Base-by-base conservation (phyloP, 2,888 invertebrate species). In the Actias luna region DNA sequence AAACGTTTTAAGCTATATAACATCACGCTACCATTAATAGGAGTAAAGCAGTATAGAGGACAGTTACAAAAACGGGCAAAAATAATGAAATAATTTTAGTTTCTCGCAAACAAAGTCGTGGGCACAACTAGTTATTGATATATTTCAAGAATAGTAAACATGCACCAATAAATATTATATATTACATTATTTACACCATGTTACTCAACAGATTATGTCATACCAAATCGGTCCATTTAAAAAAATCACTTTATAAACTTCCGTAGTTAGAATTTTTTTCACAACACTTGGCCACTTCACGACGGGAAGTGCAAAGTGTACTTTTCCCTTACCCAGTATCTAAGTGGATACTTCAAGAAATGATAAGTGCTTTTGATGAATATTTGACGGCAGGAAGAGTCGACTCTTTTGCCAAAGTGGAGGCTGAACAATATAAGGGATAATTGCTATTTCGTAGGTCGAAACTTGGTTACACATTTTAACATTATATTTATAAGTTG, bases 341-440 rank as follows among this genome's bases (percentile, higher is more conserved):
- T 55, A 55, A 55, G 55, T 29, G n/a, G 55, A 55, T 55, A 55
- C 55, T 55, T 55, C n/a, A 55, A 55, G n/a, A 25, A n/a, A 29
- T 29, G 14, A 55, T 16, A 29, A 55, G 55, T 29, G 16, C 55
- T 55, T 55, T 55, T 55, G 46, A 55, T 55, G 55, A 55, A 55
- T 55, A 55, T 29, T 55, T 55, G 55, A 55, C 16, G 29, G 29
- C 16, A 55, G 55, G 29, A 50, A 50, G 46, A 50, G 5, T 55
- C 29, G 29, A 29, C 27, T 29, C 55, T 55, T 27, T n/a, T 29
- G 29, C 29, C 16, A n/a, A 29, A 16, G 27, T 52, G 29, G 22
- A 22, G 8, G 22, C 18, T 46, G 29, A 27, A 14, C n/a, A 55
- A 55, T 55, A 7, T 29, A 29, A 18, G 7, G 10, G 55, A n/a